Percentiles rank a stretch among this genome's conserved stretches.
Conservation (phyloP, 1,140 invertebrate genomes). For the Psix sp. region DNA sequence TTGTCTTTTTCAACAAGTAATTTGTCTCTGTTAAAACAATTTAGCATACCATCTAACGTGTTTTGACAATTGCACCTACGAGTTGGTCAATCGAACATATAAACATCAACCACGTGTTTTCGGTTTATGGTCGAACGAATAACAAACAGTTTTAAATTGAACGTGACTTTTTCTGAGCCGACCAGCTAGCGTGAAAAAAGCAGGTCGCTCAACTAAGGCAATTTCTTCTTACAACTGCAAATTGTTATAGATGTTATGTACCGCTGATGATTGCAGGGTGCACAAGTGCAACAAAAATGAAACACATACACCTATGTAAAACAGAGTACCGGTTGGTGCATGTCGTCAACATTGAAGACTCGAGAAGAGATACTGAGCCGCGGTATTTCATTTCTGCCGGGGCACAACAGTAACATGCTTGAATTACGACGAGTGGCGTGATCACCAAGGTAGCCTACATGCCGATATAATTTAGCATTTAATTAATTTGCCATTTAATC, state of each 20-base stretch:
- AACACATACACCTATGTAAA: conserved; percentile 37
- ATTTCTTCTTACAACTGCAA: conserved; percentile 1
- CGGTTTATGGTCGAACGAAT: too few species aligned
- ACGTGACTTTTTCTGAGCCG: too few species aligned
- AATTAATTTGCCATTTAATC: conserved; percentile 53
- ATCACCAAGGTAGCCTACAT: conserved; percentile 21
- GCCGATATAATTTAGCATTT: conserved; percentile 22
- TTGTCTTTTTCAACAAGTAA: too few species aligned
- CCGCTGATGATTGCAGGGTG: conserved; percentile 39
- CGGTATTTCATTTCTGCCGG: conserved; percentile 40
- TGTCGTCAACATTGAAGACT: conserved; percentile 54
- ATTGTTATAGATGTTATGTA: conserved; percentile 23
- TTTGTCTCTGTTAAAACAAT: too few species aligned
- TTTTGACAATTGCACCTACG: too few species aligned
- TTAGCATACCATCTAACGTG: too few species aligned
- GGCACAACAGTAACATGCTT: conserved; percentile 34
- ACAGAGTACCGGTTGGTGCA: conserved; percentile 61
- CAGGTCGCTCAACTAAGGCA: too few species aligned
- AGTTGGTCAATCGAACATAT: too few species aligned
- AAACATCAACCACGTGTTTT: too few species aligned
- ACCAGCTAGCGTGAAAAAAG: too few species aligned
- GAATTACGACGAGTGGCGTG: conserved; percentile 40
- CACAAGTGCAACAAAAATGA: conserved; percentile 24
- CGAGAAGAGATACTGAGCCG: conserved; percentile 29
- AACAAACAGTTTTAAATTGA: too few species aligned